Conservation (phyloP, 1,140 invertebrate genomes). For the Nomia melanderi region DNA sequence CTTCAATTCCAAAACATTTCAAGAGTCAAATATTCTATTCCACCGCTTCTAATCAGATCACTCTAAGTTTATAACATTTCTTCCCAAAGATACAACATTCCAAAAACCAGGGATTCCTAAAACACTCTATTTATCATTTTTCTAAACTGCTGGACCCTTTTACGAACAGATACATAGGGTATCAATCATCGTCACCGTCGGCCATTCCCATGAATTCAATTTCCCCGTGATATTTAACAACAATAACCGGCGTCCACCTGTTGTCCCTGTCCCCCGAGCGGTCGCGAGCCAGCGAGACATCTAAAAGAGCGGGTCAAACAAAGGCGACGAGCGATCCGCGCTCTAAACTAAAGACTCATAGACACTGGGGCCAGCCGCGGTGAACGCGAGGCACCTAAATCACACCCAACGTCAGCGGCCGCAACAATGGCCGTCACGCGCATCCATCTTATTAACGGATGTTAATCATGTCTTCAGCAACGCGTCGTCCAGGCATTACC, state of each 20-base stretch:
- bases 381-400: constrained; percentile 64
- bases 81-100: too few species aligned
- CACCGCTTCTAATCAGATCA: too few species aligned
- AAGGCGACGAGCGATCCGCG: constrained; percentile 30
- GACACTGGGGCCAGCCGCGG: constrained; percentile 32
- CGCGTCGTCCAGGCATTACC: constrained; percentile 78
- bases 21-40: too few species aligned
- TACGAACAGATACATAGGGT: too few species aligned
- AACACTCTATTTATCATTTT: too few species aligned
- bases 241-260: constrained; percentile 9
- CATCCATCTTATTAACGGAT: constrained; percentile 82
- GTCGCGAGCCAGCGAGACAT: constrained; percentile 21
- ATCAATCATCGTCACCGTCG: too few species aligned
- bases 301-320: constrained; percentile 36
- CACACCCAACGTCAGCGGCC: constrained; percentile 71
- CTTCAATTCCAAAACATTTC: too few species aligned
- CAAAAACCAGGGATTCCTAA: too few species aligned
- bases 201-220: neutral
- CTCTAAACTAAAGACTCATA: constrained; percentile 39
- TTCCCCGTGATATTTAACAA: neutral
- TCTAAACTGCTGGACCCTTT: too few species aligned
- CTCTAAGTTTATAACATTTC: too few species aligned
- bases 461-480: constrained; percentile 81
- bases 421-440: constrained; percentile 78
- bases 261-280: neutral